These are phyloP conservation scores for Stegana nigrithorax DNA, from an alignment of 2,888 invertebrate genomes.

Conservation along the genomic window DNA sequence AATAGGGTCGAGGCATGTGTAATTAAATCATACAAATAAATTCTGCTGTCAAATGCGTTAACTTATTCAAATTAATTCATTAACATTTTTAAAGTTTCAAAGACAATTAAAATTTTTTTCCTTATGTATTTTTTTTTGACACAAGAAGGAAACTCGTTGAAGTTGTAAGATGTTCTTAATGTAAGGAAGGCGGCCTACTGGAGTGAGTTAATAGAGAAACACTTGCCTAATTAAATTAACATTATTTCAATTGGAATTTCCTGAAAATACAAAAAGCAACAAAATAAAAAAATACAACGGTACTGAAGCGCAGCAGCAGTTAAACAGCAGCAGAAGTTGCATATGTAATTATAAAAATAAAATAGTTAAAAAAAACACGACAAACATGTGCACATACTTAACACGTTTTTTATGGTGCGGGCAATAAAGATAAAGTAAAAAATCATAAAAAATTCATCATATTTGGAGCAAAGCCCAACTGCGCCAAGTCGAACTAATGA, in stretches of 20 bases:
- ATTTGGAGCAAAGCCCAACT: slow-evolving; percentile 52
- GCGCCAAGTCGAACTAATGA: slow-evolving; percentile 6
- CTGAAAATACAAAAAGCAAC: slow-evolving; percentile 11
- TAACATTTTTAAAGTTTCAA: slow-evolving; percentile 3
- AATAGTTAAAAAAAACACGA: too few relatives aligned
- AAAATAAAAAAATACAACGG: neutral
- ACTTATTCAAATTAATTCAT: slow-evolving; percentile 18
- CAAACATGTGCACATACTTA: slow-evolving; percentile 33
- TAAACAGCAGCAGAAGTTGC: slow-evolving; percentile 1
- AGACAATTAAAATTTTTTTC: slow-evolving; percentile 8
- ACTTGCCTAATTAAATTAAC: slow-evolving; percentile 26
- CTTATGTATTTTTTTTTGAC: slow-evolving; percentile 4
- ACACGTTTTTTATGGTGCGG: slow-evolving; percentile 32
- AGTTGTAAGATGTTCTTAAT: neutral
- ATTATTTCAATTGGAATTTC: slow-evolving; percentile 29
- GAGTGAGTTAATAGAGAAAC: neutral
- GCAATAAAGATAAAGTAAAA: slow-evolving; percentile 35
- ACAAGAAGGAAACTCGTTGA: too few relatives aligned
- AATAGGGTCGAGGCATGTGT: too few relatives aligned
- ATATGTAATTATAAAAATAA: slow-evolving; percentile 22
- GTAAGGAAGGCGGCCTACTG: neutral
- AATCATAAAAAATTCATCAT: slow-evolving; percentile 49
- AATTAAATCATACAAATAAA: too few relatives aligned
- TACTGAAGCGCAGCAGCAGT: too few relatives aligned
- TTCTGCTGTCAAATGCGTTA: too few relatives aligned